phyloP scores from a whole-genome alignment of 2,888 invertebrate genomes.

The Eristalis arbustorum region DNA sequence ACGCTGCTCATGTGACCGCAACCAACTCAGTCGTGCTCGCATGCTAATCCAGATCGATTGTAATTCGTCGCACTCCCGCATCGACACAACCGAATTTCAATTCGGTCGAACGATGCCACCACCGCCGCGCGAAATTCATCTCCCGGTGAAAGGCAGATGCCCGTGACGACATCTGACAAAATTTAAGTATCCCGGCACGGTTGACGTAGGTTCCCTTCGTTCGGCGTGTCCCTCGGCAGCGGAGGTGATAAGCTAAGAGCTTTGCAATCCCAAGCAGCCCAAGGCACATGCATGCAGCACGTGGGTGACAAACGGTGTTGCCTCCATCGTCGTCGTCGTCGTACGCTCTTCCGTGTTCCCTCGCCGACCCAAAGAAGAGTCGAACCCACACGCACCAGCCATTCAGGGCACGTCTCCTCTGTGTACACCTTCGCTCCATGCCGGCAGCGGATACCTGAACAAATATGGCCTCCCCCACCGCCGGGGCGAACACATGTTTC shows the following conservation, averaged over 20 bases:
- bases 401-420: slow-evolving; percentile 17
- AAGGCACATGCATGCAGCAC: background rate
- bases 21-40: background rate
- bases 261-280: background rate
- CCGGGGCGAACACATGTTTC: slow-evolving; percentile 47
- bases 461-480: slow-evolving; percentile 36
- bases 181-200: background rate
- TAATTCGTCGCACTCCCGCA: background rate
- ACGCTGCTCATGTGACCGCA: background rate
- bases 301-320: background rate
- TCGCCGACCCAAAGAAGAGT: too few relatives aligned
- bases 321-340: background rate
- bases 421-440: slow-evolving; percentile 23
- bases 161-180: background rate
- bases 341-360: too few relatives aligned
- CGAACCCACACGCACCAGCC: slow-evolving; percentile 32
- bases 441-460: slow-evolving; percentile 52
- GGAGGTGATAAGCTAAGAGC: background rate
- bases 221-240: background rate
- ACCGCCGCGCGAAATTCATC: background rate
- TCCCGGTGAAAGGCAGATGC: background rate
- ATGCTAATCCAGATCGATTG: background rate
- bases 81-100: background rate
- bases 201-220: background rate
- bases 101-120: background rate